Conservation (phyloP, 2,113 vertebrate genomes). For the Pterophyllum scalare region DNA sequence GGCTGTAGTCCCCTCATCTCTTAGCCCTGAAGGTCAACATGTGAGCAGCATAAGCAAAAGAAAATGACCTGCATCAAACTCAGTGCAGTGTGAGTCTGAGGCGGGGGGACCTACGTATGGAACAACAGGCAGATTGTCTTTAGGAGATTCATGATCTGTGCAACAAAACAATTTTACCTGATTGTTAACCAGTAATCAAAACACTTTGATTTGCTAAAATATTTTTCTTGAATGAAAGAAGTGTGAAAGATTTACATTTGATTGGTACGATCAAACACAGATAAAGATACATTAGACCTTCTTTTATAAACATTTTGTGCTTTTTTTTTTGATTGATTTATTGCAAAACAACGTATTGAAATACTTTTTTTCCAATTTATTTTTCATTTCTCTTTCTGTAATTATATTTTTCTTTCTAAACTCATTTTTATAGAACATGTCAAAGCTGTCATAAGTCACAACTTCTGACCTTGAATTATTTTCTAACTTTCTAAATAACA, state of each 20-base stretch:
- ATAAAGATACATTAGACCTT: not conserved
- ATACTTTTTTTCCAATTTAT: not conserved
- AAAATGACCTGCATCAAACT: constrained; percentile 47
- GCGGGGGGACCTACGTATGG: not conserved
- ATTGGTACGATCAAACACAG: constrained; percentile 41
- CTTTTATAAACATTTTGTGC: constrained; percentile 17
- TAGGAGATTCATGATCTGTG: not conserved
- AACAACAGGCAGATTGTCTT: not conserved
- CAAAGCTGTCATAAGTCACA: constrained; percentile 43
- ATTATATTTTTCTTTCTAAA: constrained; percentile 16
- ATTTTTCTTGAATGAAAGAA: not conserved
- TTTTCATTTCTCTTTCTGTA: constrained; percentile 14
- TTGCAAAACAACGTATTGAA: constrained; percentile 2
- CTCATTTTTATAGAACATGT: constrained; percentile 26
- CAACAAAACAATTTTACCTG: not conserved
- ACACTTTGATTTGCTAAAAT: not conserved
- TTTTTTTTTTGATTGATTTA: constrained; percentile 23
- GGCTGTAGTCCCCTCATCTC: constrained; percentile 58
- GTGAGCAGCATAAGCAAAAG: constrained; percentile 65
- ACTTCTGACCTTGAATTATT: constrained; percentile 65
- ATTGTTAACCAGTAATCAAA: not conserved
- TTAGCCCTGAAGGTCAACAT: constrained; percentile 64
- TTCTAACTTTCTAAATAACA: constrained; percentile 45
- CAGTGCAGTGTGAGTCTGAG: constrained; percentile 12
- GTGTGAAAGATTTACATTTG: constrained; percentile 9